Percentiles rank a stretch among this genome's conserved stretches.
These are phyloP conservation scores for Dipodomys ordii DNA, from an alignment of 2,113 vertebrate genomes.

Conservation along the genomic window DNA sequence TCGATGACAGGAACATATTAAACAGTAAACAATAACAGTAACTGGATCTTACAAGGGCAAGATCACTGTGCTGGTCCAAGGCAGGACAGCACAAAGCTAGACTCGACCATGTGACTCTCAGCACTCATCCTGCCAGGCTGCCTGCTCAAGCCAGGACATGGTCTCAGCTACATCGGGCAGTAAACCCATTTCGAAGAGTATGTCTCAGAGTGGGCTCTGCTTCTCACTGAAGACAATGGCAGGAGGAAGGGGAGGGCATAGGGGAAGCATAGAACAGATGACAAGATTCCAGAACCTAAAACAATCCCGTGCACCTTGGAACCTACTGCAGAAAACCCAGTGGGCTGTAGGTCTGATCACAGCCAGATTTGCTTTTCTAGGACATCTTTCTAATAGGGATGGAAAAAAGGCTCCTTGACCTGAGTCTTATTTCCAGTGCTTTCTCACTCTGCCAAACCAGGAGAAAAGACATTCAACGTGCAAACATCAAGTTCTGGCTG, in stretches of 20 bases:
- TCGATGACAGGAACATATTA: neutral
- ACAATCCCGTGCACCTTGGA: neutral
- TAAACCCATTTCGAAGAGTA: neutral
- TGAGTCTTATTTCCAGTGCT: neutral
- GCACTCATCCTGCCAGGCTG: neutral
- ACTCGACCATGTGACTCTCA: neutral
- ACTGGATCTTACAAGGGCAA: neutral
- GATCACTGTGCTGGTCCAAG: neutral
- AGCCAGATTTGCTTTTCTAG: neutral
- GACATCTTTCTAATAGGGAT: neutral
- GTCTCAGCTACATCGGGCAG: neutral
- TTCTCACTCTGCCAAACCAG: neutral
- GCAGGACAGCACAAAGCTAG: neutral
- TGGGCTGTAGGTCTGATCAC: neutral
- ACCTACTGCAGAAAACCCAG: neutral
- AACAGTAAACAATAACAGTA: neutral
- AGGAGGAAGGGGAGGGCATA: fast-evolving
- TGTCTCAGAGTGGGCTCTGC: neutral
- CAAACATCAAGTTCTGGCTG: neutral
- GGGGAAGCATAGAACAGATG: neutral
- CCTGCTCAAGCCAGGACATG: neutral
- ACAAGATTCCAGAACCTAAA: conserved; percentile 9
- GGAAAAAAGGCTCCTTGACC: neutral
- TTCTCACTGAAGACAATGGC: neutral
- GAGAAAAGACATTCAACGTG: neutral